Evolutionary conservation across 2,113 vertebrate species (phyloP), one percentile per base, ranked within the genome.

Genomic region (Oryzias celebensis): DNA sequence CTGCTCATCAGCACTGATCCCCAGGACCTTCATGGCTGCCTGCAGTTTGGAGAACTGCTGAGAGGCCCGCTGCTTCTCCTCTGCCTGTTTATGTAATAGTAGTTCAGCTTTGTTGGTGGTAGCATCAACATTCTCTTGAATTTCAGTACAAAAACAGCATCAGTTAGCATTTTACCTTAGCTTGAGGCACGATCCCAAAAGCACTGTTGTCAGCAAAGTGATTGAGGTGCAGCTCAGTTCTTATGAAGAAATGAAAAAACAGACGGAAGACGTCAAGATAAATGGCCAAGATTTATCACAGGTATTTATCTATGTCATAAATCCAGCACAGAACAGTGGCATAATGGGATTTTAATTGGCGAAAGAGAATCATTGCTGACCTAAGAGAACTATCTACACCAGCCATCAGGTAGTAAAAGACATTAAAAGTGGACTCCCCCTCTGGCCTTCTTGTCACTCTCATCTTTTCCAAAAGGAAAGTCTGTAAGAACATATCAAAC

Each of bases 331-430:
- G 44, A 58, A 60, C 23, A 5, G 20, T 28, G 16, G 28, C 24
- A 36, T n/a, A 55, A 13, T 69, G 57, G 65, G 45, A 22, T 52
- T 63, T 61, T 44, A 72, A 56, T 18, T 60, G 55, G 24, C 45
- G 44, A 51, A 41, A 60, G 18, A 46, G 45, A 8, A 73, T 67
- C 62, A 16, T 59, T 52, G 13, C 83, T 75, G 88, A 99, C 97
- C 94, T 90, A 23, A 98, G 92, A 72, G 94, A 82, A 4, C 86
- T 88, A 62, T 99, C 97, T 0, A 91, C 91, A 79, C 94, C 96
- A 62, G 96, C 95, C 91, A 99, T 91, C 79, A 98, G 83, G 83
- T 98, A 98, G 91, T 98, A 98, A 92, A 99, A 99, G 52, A 98
- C 80, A 1, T 96, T 96, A 91, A 98, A 98, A 1, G 95, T 93